Percentiles rank a stretch among this genome's conserved stretches.
phyloP scores from a whole-genome alignment of 1,140 invertebrate species.

The Camponotus vicinus region DNA sequence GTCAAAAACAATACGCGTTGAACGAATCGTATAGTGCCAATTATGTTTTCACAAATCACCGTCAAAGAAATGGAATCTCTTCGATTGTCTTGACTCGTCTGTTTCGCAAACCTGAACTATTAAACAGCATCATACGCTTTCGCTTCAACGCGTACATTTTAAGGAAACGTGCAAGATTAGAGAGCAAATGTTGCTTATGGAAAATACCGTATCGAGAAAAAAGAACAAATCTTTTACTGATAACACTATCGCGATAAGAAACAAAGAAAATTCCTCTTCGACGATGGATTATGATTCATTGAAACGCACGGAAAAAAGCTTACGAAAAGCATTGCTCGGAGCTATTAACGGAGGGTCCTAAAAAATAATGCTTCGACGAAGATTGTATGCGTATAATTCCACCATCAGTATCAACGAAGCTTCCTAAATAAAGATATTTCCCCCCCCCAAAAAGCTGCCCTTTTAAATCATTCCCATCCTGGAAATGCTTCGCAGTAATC shows the following conservation, averaged over 20 bases:
- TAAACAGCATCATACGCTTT: not conserved
- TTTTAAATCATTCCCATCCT: conserved; percentile 34
- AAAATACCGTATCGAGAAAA: not conserved
- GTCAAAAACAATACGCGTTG: conserved; percentile 17
- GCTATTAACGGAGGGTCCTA: conserved; percentile 52
- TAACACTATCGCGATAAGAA: conserved; percentile 23
- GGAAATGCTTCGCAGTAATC: conserved; percentile 61
- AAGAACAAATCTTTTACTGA: not conserved
- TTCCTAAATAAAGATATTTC: conserved; percentile 48
- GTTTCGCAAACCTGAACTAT: conserved; percentile 10
- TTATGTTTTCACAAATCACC: not conserved
- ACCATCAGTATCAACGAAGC: conserved; percentile 6
- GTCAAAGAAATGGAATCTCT: not conserved
- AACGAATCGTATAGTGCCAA: not conserved
- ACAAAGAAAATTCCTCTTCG: conserved; percentile 30
- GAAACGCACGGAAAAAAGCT: conserved; percentile 44
- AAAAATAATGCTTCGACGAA: conserved; percentile 62
- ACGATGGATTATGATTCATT: conserved; percentile 66
- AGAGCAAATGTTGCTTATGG: not conserved
- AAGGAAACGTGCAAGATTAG: not conserved
- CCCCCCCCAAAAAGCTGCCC: conserved; percentile 42
- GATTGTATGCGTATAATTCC: conserved; percentile 34
- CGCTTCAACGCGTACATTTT: not conserved
- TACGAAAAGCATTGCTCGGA: conserved; percentile 45
- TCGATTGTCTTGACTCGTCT: not conserved